Percentiles rank a stretch among this genome's conserved stretches.
phyloP scores from a whole-genome alignment of 1,140 invertebrate species.

The Dryas iulia region DNA sequence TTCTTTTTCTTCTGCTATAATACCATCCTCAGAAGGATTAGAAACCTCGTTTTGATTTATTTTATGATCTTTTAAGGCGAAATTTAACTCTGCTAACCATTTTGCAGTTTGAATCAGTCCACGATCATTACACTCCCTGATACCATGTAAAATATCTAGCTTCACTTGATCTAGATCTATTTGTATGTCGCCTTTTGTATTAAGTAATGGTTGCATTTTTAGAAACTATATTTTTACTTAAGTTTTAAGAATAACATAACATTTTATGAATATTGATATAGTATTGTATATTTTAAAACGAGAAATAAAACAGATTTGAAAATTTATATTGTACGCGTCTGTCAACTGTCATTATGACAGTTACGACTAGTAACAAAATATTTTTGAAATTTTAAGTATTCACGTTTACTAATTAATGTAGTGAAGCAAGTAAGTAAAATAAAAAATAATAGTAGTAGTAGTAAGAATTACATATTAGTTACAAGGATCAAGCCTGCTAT shows the following conservation, averaged over 20 bases:
- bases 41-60: conserved; percentile 67
- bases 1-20: conserved; percentile 83
- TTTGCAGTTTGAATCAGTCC: conserved; percentile 88
- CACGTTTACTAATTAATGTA: no score
- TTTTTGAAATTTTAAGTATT: no score
- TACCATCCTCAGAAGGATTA: conserved; percentile 64
- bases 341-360: neutral
- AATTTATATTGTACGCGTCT: neutral
- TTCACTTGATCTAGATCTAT: conserved; percentile 84
- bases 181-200: conserved; percentile 66
- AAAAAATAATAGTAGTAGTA: no score
- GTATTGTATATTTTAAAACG: neutral
- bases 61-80: conserved; percentile 85
- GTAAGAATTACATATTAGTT: no score
- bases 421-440: no score
- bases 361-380: no score
- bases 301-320: neutral
- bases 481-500: no score
- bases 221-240: neutral
- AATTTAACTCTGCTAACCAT: conserved; percentile 93
- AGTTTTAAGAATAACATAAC: neutral
- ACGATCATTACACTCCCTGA: conserved; percentile 85
- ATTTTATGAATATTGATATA: neutral
- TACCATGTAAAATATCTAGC: conserved; percentile 83
- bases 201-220: conserved; percentile 53